Base-by-base conservation (phyloP, 2,113 vertebrate genomes). In the Phoxinus phoxinus region DNA sequence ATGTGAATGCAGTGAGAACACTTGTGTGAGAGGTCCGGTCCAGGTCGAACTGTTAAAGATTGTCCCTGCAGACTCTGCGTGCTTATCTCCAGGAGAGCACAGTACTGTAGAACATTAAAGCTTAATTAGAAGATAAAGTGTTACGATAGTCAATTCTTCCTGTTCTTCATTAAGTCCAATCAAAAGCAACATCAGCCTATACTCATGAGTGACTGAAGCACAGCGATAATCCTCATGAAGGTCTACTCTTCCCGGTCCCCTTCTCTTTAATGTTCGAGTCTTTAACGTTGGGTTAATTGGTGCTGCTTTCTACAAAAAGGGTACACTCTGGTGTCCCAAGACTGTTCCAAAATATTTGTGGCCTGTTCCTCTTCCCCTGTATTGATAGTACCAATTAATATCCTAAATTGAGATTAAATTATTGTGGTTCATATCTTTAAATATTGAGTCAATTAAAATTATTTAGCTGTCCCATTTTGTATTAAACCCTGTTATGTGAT, bases 21-120 rank as follows among this genome's bases (percentile, higher is more conserved):
- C 72, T 56, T 87, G 83, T 86, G 67, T 86, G 80, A 89, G 74
- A 89, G 86, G 84, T 89, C 51, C 51, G 87, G 90, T 85, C 86
- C 46, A 78, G 85, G 86, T 83, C 89, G 86, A 85, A 79, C 86
- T 65, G 73, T 63, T 72, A 83, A 8, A 21, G 72, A 87, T 88
- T 87, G 78, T 85, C 69, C 51, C 85, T 48, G 73, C 53, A 79
- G 84, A 89, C 81, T 81, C 65, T 67, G 67, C 1, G 10, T 25
- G 78, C 63, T 92, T 88, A 86, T 89, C 87, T 86, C 46, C 78
- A 85, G 37, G 82, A 58, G 76, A 89, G 78, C 41, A 86, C 78
- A 76, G 71, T 56, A 63, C 90, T 89, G 84, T 35, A 85, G 61
- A 85, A 87, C 85, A 86, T 88, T 84, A 88, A 7, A 72, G 23